phyloP scores from a whole-genome alignment of 2,113 vertebrate species.

The Thermophis baileyi region DNA sequence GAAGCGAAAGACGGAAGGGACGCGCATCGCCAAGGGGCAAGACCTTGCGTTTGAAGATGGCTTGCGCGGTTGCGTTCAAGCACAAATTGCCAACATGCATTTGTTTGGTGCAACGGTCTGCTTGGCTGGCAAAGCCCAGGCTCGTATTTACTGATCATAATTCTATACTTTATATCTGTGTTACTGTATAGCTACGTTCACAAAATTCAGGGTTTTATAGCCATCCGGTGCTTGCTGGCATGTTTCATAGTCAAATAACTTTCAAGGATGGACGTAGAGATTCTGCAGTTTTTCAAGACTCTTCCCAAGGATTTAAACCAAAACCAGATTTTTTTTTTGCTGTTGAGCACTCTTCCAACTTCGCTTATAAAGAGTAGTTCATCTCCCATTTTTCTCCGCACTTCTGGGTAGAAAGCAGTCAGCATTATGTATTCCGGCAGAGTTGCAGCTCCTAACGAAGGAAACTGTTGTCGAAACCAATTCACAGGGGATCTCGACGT shows the following conservation, averaged over 20 bases:
- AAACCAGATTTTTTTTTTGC: background rate
- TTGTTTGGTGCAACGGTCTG: conserved; percentile 8
- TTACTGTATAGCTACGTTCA: conserved; percentile 44
- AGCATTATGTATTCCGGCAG: background rate
- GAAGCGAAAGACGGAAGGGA: conserved; percentile 18
- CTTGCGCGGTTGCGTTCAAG: background rate
- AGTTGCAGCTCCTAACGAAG: background rate
- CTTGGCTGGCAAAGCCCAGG: conserved; percentile 49
- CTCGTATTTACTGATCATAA: conserved; percentile 39
- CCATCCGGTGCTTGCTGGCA: conserved; percentile 70
- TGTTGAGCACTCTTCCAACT: background rate
- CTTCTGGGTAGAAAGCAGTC: conserved; percentile 6
- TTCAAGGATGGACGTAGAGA: conserved; percentile 31
- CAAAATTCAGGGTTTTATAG: conserved; percentile 60
- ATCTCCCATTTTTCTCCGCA: background rate
- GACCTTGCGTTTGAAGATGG: background rate
- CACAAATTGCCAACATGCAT: background rate
- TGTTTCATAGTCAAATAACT: conserved; percentile 67
- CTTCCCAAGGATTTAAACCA: background rate
- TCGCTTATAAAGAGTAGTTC: conserved; percentile 19
- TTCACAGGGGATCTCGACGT: background rate
- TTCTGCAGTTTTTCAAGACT: conserved; percentile 51
- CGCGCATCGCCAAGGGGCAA: conserved; percentile 13
- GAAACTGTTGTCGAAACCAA: background rate
- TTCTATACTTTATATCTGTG: conserved; percentile 45